Evolutionary conservation across 2,113 vertebrate species (phyloP).

Genomic region (Hyperoodon ampullatus): DNA sequence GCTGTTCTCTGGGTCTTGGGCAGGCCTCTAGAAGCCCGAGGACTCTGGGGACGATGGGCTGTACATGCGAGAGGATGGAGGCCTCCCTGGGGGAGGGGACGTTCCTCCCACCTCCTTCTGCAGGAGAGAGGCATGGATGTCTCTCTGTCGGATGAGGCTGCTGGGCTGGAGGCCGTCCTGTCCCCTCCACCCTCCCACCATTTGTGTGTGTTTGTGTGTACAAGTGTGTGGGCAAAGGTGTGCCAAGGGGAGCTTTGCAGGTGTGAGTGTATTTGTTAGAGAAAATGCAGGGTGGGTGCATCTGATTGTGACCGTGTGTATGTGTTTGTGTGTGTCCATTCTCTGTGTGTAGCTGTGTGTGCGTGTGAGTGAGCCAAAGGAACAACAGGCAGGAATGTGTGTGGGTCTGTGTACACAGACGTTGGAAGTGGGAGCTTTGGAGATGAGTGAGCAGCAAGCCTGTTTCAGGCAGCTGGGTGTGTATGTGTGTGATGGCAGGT

Average conservation of each 20-base stretch:
- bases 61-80: background rate
- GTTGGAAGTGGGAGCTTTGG: background rate
- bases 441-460: background rate
- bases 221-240: background rate
- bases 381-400: background rate
- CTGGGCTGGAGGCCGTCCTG: background rate
- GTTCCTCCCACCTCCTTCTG: background rate
- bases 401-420: background rate
- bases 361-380: background rate
- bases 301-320: background rate
- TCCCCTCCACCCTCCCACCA: background rate
- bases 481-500: background rate
- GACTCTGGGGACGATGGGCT: background rate
- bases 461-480: background rate
- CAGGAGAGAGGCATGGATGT: accelerated
- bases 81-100: background rate
- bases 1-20: background rate
- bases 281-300: background rate
- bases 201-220: background rate
- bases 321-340: background rate
- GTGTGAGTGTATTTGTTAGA: background rate
- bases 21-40: background rate
- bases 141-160: accelerated
- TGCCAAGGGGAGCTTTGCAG: background rate
- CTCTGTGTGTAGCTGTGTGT: background rate